A percentile compares a stretch with the other conserved stretches of the same genome.
Evolutionary conservation across 2,797 vertebrate genomes (phyloP).

Genomic region (Hypotaenidia philippensis): DNA sequence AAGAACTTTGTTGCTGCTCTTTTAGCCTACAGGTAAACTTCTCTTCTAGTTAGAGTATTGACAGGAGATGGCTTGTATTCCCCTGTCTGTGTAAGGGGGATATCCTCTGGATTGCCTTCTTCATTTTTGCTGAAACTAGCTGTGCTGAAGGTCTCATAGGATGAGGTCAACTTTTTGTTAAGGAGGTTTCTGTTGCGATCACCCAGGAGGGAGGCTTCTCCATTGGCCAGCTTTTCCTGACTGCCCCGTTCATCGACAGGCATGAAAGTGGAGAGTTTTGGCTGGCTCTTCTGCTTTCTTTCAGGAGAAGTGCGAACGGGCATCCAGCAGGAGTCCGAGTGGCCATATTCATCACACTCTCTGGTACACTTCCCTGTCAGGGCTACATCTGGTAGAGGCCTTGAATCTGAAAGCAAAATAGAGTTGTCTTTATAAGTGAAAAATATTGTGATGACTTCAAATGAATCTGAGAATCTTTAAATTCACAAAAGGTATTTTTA

Average conservation of each 20-base stretch:
- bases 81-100: conserved; percentile 94
- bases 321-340: conserved; percentile 99
- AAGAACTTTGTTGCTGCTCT: conserved; percentile 71
- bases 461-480: background rate
- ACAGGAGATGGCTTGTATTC: conserved; percentile 98
- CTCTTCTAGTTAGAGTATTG: conserved; percentile 95
- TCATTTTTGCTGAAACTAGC: conserved; percentile 92
- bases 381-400: conserved; percentile 98
- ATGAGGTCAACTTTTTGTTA: conserved; percentile 97
- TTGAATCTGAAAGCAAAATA: conserved; percentile 89
- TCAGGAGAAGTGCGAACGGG: conserved; percentile 97
- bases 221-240: conserved; percentile 95
- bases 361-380: conserved; percentile 98
- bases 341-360: conserved; percentile 98
- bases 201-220: conserved; percentile 94
- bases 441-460: background rate
- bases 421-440: conserved; percentile 10
- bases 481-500: conserved; percentile 43
- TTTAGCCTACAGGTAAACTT: conserved; percentile 95
- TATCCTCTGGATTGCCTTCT: conserved; percentile 93
- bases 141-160: conserved; percentile 93
- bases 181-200: conserved; percentile 99
- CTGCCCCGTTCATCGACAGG: conserved; percentile 93
- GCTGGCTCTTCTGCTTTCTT: conserved; percentile 94
- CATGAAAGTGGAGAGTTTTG: conserved; percentile 99